Conservation (phyloP, 2,797 vertebrate genomes). For the Anguilla marmorata region DNA sequence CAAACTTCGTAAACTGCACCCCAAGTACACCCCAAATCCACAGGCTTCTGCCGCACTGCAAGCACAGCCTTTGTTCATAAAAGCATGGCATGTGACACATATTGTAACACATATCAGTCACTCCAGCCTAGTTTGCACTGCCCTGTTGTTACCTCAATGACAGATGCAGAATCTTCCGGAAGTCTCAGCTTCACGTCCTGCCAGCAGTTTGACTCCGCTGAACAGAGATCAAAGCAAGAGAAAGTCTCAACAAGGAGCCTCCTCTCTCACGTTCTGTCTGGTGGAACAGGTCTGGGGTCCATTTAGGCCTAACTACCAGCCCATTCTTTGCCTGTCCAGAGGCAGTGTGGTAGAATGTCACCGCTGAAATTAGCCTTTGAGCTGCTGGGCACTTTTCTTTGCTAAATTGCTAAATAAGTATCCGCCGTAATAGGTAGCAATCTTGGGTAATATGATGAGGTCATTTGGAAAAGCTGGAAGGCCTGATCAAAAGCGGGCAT, state of each 20-base stretch:
- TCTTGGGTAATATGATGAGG: constrained; percentile 78
- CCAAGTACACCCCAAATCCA: background rate
- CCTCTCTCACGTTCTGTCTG: background rate
- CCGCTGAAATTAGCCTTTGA: constrained; percentile 73
- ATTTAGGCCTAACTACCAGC: constrained; percentile 42
- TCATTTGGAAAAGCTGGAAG: constrained; percentile 67
- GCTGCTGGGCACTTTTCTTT: constrained; percentile 68
- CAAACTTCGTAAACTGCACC: background rate
- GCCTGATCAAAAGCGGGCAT: constrained; percentile 81
- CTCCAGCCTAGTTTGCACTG: background rate
- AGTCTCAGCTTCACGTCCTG: background rate
- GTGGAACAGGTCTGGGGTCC: constrained; percentile 31
- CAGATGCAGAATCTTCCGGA: constrained; percentile 1
- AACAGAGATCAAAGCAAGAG: background rate
- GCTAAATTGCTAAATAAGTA: constrained; percentile 78
- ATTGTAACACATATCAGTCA: background rate
- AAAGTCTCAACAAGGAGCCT: background rate
- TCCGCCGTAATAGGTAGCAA: constrained; percentile 76
- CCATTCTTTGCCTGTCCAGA: constrained; percentile 62
- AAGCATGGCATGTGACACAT: background rate
- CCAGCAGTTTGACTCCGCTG: background rate
- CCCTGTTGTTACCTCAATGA: background rate
- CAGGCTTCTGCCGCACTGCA: background rate
- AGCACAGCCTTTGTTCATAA: background rate
- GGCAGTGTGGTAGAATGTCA: constrained; percentile 72